A percentile compares a stretch with the other conserved stretches of the same genome.
These are phyloP conservation scores for Tichodroma muraria DNA, from an alignment of 2,113 vertebrate species.

Conservation along the genomic window DNA sequence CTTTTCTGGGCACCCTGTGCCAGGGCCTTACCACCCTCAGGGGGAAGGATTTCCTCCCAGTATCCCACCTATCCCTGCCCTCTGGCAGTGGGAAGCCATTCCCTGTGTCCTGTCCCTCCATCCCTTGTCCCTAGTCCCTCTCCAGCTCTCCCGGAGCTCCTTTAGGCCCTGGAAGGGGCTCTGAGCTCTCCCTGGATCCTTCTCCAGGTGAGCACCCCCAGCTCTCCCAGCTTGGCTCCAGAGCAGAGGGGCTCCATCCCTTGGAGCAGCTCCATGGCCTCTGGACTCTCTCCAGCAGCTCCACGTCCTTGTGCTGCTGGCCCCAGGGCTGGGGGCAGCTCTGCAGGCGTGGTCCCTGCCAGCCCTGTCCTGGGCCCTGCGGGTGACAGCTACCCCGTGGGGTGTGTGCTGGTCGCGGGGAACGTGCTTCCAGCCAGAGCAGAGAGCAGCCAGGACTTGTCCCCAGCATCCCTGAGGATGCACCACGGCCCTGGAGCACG, in stretches of 20 bases:
- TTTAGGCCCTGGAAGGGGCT: not conserved
- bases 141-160: not conserved
- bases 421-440: rapidly evolving
- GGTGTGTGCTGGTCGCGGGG: not conserved
- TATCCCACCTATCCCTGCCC: rapidly evolving
- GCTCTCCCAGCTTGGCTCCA: not conserved
- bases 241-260: not conserved
- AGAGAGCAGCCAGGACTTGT: not conserved
- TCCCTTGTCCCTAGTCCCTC: not conserved
- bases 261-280: rapidly evolving
- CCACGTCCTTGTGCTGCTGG: rapidly evolving
- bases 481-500: not conserved
- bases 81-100: not conserved
- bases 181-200: not conserved
- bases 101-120: not conserved
- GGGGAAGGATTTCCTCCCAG: rapidly evolving
- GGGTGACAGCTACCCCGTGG: not conserved
- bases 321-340: not conserved
- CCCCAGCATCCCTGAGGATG: not conserved
- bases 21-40: rapidly evolving
- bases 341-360: not conserved
- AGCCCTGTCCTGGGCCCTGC: not conserved
- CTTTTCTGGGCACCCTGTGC: not conserved
- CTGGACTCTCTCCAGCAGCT: not conserved
- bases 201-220: not conserved